Evolutionary conservation across 2,797 vertebrate species (phyloP), one percentile per base, ranked within the genome.

Genomic region (Pangasius krempfi): DNA sequence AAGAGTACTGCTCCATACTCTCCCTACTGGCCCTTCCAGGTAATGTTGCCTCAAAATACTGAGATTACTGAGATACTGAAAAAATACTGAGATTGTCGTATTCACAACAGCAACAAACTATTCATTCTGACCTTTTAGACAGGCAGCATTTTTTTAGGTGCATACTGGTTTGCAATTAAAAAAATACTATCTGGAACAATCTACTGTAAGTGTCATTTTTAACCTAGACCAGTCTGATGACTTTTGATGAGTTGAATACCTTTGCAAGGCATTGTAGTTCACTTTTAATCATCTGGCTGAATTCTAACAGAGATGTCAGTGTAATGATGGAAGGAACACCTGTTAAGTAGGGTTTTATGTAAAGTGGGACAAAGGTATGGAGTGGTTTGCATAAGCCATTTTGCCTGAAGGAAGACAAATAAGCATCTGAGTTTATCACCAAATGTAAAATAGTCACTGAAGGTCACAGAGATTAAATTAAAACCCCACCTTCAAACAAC

Each of bases 251-350:
- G 13, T 3, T 68, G 16, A 30, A 30, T 68, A 68, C 13, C 16
- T 68, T 68, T 30, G 9, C 62, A 30, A 68, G 64, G 27, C 27
- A 68, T 16, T 68, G 64, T 30, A 68, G 12, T 68, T 68, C 27
- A 66, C 12, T 64, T 62, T 64, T 27, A 64, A 27, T n/a, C 60
- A 9, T 64, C 27, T 64, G 64, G n/a, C 1, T 30, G 64, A 68
- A 64, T 64, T 64, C 62, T 30, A 64, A 33, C 64, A 68, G 64
- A 68, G n/a, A 68, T 68, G 64, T 68, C 64, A 68, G n/a, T 68
- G 64, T 30, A 33, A 68, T 16, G 13, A 68, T 33, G 27, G 60
- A 33, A 68, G 27, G 60, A 62, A 62, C 60, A 64, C 62, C 62
- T 64, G 27, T 64, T 64, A 12, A 64, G 27, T 64, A 64, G 9